Conservation (phyloP, 2,113 vertebrate genomes). For the Pseudopodoces humilis region DNA sequence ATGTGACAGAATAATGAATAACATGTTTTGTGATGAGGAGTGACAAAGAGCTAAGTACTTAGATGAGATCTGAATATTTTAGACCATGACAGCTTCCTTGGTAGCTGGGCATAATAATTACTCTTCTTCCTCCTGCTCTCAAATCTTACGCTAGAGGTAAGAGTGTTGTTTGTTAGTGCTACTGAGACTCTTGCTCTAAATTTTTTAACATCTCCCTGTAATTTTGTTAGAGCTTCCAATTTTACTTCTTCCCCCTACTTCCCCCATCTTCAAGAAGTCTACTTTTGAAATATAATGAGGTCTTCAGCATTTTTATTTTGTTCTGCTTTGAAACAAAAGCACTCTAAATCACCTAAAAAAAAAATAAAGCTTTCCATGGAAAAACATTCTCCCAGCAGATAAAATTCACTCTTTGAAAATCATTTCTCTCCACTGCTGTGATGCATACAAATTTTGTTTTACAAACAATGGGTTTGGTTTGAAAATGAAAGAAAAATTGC, state of each 20-base stretch:
- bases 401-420: background rate
- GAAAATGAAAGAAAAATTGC: background rate
- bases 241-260: background rate
- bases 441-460: background rate
- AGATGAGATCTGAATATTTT: constrained; percentile 23
- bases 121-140: background rate
- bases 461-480: background rate
- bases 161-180: background rate
- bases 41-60: background rate
- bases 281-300: background rate
- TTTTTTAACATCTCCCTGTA: background rate
- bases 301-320: background rate
- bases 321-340: background rate
- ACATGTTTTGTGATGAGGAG: background rate
- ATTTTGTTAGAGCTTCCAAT: background rate
- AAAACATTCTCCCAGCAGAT: background rate
- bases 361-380: background rate
- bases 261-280: background rate
- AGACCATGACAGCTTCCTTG: background rate
- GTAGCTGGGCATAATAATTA: background rate
- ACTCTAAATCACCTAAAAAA: background rate
- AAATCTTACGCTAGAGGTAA: background rate
- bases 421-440: background rate
- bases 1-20: constrained; percentile 1
- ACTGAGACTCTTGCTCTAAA: background rate